A percentile compares a stretch with the other conserved stretches of the same genome.
Conservation (phyloP, 2,797 vertebrate genomes). For the Uromys caudimaculatus region DNA sequence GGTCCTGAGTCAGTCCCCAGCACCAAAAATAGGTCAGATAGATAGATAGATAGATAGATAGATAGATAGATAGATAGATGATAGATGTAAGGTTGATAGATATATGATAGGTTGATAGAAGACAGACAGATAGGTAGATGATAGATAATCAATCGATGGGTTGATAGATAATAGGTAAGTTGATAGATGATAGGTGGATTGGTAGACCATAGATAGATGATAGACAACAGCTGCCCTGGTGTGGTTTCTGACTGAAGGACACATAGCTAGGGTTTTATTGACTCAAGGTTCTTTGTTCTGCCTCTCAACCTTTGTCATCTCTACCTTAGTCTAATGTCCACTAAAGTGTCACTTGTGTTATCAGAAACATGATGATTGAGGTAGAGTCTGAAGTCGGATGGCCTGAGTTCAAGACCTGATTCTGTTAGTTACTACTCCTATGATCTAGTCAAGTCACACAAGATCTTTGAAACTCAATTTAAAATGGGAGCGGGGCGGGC, state of each 20-base stretch:
- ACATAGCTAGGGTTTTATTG: not conserved
- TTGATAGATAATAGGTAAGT: not conserved
- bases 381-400: not conserved
- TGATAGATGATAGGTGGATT: not conserved
- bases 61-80: no score
- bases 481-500: not conserved
- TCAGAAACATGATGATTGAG: not conserved
- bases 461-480: constrained; percentile 22
- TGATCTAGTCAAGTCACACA: not conserved
- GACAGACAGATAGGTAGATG: not conserved
- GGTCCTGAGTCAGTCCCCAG: not conserved
- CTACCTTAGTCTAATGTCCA: not conserved
- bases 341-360: not conserved
- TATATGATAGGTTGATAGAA: not conserved
- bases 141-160: not conserved
- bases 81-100: rapidly evolving
- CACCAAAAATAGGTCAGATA: not conserved
- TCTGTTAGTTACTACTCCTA: constrained; percentile 2
- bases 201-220: not conserved
- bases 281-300: not conserved
- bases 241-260: constrained; percentile 1
- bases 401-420: not conserved
- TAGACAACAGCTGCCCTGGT: not conserved
- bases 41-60: no score
- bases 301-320: not conserved